Percentiles rank a stretch among this genome's conserved stretches.
These are phyloP conservation scores for Megalurothrips usitatus DNA, from an alignment of 2,888 invertebrate species.

Conservation along the genomic window DNA sequence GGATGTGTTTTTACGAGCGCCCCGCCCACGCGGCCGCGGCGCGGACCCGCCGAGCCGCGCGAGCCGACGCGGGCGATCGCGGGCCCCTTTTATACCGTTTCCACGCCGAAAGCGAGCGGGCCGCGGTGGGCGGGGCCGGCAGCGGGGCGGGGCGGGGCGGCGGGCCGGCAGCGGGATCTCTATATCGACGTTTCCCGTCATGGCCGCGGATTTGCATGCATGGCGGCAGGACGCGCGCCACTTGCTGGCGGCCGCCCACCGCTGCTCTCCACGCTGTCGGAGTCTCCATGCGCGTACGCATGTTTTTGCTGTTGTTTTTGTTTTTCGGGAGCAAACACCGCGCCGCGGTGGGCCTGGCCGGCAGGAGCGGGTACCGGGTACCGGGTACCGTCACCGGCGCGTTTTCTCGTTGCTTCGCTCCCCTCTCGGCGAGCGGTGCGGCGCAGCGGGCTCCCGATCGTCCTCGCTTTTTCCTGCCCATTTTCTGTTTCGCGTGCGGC, in stretches of 20 bases:
- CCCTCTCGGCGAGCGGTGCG: too few species aligned
- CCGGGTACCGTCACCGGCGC: too few species aligned
- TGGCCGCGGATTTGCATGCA: neutral
- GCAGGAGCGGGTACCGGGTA: too few species aligned
- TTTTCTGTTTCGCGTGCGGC: too few species aligned
- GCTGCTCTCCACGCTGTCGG: too few species aligned
- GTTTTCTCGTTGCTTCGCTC: too few species aligned
- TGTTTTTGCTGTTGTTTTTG: too few species aligned
- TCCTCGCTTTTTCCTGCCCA: too few species aligned
- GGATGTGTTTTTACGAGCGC: neutral
- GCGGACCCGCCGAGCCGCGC: neutral
- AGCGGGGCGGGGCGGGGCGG: neutral
- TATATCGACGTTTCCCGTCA: neutral
- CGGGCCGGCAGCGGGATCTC: neutral
- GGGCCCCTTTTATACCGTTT: neutral
- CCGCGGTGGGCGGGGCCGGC: neutral
- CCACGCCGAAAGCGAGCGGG: too few species aligned
- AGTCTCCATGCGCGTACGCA: too few species aligned
- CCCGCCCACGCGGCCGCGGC: neutral
- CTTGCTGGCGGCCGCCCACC: neutral
- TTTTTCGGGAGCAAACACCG: neutral
- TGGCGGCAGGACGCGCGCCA: neutral
- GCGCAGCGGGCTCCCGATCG: too few species aligned
- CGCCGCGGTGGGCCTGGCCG: too few species aligned
- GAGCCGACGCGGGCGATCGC: neutral